Evolutionary conservation across 2,113 vertebrate species (phyloP), one percentile per base, ranked within the genome.

Genomic region (Phrynocephalus versicolor): DNA sequence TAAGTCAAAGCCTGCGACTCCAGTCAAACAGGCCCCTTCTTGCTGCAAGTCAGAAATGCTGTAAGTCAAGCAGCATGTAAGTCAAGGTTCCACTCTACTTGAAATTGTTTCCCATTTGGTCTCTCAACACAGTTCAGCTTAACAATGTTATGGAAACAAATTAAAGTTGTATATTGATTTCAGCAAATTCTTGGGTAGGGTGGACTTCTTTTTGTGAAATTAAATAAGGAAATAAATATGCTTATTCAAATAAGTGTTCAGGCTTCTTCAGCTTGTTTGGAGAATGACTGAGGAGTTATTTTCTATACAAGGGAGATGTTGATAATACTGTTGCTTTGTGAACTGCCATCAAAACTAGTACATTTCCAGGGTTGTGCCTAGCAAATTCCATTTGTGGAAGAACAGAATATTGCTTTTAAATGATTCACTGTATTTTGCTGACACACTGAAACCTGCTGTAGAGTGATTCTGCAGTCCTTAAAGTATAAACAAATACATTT

Each of bases 401-500:
- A 87, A 12, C 33, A 77, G 25, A 73, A 64, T n/a, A 41, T 8
- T n/a, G 83, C 80, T 71, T 60, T 19, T 58, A 23, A 75, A 89
- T 89, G 58, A 57, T 13, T 3, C 37, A 3, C 3, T 6, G 1
- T 41, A 75, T 64, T 3, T 60, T 58, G 80, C 25, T 80, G 8
- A n/a, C 37, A 3, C 72, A 39, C 65, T 87, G 70, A 89, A 91
- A 71, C 25, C 21, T 51, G 27, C 62, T 79, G 62, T 75, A 21
- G 8, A 74, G 8, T 79, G 15, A 9, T 76, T 77, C 25, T 72
- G 72, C 27, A 45, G 19, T 5, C 51, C 77, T 69, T 83, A 39
- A 27, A 2, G 75, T 87, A 15, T 57, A 87, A 77, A 64, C 2
- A 64, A 65, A 67, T 30, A 67, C 5, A 16, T 4, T 77, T 5